Evolutionary conservation across 2,113 vertebrate species (phyloP), one percentile per base, ranked within the genome.

Genomic region (Atlantisia rogersi): DNA sequence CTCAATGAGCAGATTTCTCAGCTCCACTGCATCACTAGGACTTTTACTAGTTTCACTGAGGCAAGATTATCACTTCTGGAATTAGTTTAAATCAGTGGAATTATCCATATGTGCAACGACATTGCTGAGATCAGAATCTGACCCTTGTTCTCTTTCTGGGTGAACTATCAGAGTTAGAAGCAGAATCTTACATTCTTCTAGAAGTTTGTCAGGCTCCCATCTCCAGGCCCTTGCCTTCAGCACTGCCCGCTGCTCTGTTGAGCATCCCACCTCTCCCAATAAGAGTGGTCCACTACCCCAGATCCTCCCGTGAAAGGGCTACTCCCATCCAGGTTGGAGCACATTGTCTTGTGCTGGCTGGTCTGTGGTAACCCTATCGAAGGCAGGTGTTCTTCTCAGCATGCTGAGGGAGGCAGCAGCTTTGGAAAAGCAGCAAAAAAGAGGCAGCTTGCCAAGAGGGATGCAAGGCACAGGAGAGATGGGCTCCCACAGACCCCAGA

Each of bases 391-490:
- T 91, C 28, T 59, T 10, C 4, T 31, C 71, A 12, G 20, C 0
- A 0, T 39, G 46, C 63, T 76, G 62, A 71, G 52, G 44, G 35
- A 68, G 48, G 32, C 16, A 56, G 31, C 64, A 76, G 87, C 18
- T 79, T 78, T 69, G 76, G 76, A 37, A 83, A 52, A 83, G 67
- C 48, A 91, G 48, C 20, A 69, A 15, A 55, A 31, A 10, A 81
- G 48, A 78, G 40, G 69, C 60, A 89, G 26, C 44, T 62, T 42
- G 12, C 60, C 77, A 86, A 56, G 16, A 69, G 12, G 15, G 20
- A 53, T 59, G 24, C 1, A 8, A 75, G 40, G 15, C 42, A 52
- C 0, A 0, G 42, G 68, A 73, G n/a, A 19, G 12, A 2, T 24
- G 37, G 32, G 20, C 11, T 77, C 24, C 44, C 24, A 31, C 69